Evolutionary conservation across 1,140 invertebrate genomes (phyloP).

Genomic region (Steinernema feltiae): DNA sequence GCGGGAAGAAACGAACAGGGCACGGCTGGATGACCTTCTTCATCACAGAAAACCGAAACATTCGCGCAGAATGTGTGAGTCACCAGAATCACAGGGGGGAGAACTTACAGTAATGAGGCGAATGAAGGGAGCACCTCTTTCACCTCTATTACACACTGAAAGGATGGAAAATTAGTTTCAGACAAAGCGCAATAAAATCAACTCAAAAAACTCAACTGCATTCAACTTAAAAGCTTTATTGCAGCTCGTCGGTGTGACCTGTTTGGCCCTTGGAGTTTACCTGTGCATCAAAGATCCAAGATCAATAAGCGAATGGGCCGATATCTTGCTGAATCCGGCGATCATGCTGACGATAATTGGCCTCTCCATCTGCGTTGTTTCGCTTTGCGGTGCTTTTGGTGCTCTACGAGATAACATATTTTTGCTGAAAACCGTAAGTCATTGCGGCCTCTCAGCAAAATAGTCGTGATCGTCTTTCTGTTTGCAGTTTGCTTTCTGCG

Average conservation of each 20-base stretch:
- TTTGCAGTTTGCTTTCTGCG: conserved; percentile 50
- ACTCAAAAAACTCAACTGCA: neutral
- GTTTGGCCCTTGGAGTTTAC: conserved; percentile 51
- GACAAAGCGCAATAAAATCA: neutral
- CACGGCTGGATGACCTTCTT: conserved; percentile 12
- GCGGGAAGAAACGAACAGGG: neutral
- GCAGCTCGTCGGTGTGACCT: conserved; percentile 49
- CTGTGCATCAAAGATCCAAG: conserved; percentile 53
- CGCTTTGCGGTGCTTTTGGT: conserved; percentile 49
- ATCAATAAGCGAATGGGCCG: conserved; percentile 44
- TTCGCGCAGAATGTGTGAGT: neutral
- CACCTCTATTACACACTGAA: no score
- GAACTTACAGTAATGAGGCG: neutral
- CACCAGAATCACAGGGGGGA: conserved; percentile 4
- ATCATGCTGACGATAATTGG: conserved; percentile 50
- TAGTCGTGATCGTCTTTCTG: neutral
- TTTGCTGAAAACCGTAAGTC: conserved; percentile 53
- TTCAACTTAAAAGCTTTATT: conserved; percentile 26
- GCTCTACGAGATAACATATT: conserved; percentile 50
- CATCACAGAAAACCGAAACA: conserved; percentile 5
- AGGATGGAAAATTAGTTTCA: no score
- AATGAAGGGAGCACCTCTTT: neutral
- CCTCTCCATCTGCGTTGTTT: conserved; percentile 43
- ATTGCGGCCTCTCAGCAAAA: neutral
- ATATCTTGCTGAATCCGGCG: conserved; percentile 53